These are phyloP conservation scores for Epinephelus fuscoguttatus DNA, from an alignment of 2,113 vertebrate species.

Conservation along the genomic window DNA sequence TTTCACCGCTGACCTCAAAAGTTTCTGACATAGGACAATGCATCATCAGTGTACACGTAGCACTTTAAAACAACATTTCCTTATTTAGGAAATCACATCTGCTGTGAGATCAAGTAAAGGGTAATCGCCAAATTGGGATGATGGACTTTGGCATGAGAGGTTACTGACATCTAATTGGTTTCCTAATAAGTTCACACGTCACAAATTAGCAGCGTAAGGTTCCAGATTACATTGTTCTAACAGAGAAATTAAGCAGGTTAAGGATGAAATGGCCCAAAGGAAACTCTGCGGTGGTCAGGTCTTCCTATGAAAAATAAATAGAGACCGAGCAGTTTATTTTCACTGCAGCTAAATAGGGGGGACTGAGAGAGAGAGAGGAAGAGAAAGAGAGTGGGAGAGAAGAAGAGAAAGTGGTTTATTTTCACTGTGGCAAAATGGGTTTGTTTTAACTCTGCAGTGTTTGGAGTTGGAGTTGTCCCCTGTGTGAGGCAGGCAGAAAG, in stretches of 20 bases:
- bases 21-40: conserved; percentile 34
- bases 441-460: conserved; percentile 75
- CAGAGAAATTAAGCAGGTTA: conserved; percentile 67
- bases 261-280: conserved; percentile 61
- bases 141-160: neutral
- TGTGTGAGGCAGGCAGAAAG: conserved; percentile 50
- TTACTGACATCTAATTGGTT: conserved; percentile 30
- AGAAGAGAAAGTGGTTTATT: conserved; percentile 74
- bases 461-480: conserved; percentile 66
- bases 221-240: conserved; percentile 53
- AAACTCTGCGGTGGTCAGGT: conserved; percentile 77
- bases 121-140: neutral
- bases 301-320: conserved; percentile 81
- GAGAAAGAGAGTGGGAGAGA: conserved; percentile 18
- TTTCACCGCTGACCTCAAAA: conserved; percentile 44
- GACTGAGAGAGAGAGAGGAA: conserved; percentile 7
- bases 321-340: conserved; percentile 76
- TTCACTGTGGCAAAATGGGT: conserved; percentile 73
- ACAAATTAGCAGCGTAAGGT: conserved; percentile 47
- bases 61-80: neutral
- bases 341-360: conserved; percentile 65
- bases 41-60: conserved; percentile 20
- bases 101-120: conserved; percentile 2
- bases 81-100: neutral
- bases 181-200: neutral